These are phyloP conservation scores for Pseudoips prasinana DNA, from an alignment of 2,888 invertebrate genomes.

Conservation along the genomic window DNA sequence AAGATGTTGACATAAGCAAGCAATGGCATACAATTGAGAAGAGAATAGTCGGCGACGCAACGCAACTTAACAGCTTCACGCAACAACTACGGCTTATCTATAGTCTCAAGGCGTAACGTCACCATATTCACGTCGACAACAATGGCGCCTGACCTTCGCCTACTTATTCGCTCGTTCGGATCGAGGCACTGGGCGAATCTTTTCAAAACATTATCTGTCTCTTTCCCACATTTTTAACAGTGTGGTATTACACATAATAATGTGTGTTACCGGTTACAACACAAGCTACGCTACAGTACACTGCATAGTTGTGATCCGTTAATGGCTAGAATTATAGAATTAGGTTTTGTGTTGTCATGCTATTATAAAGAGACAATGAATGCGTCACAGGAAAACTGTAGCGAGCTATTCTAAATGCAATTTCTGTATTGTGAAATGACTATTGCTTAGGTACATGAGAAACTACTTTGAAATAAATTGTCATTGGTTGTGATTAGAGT, in stretches of 20 bases:
- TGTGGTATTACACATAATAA: constrained; percentile 17
- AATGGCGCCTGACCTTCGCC: constrained; percentile 77
- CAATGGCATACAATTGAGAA: too few species aligned
- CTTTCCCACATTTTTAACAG: constrained; percentile 33
- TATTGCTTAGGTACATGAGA: too few species aligned
- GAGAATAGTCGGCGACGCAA: too few species aligned
- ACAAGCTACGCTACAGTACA: constrained; percentile 11
- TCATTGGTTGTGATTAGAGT: too few species aligned
- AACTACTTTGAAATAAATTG: too few species aligned
- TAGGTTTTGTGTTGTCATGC: constrained; percentile 3
- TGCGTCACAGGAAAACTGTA: too few species aligned
- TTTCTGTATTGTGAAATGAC: too few species aligned
- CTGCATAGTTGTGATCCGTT: constrained; percentile 14
- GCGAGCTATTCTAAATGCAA: too few species aligned
- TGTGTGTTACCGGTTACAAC: constrained; percentile 18
- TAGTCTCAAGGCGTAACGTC: constrained; percentile 55
- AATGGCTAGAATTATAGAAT: constrained; percentile 17
- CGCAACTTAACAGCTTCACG: constrained; percentile 27
- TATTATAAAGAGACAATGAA: too few species aligned
- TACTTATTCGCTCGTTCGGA: constrained; percentile 72
- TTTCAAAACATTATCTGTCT: constrained; percentile 60
- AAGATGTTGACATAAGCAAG: too few species aligned
- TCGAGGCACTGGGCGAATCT: constrained; percentile 67
- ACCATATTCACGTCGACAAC: constrained; percentile 61
- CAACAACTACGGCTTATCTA: constrained; percentile 46